Evolutionary conservation across 2,888 invertebrate species (phyloP), one percentile per base, ranked within the genome.

Genomic region (Lacanobia wlatinum): DNA sequence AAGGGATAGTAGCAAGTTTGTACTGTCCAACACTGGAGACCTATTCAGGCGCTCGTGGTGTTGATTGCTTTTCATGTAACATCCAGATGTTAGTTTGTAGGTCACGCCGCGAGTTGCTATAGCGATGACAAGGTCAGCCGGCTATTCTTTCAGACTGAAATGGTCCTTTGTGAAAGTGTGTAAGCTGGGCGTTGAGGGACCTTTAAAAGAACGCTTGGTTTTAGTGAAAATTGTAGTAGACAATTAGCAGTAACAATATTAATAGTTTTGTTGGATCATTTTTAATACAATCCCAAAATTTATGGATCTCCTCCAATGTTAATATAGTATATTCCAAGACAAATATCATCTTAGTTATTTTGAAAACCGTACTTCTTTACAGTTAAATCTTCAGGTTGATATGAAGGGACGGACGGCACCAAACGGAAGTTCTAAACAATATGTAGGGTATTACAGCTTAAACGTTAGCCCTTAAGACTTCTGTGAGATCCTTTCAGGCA

Each of bases 31-130:
- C 59, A 58, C 59, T 56, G 53, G 58, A 58, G 66, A 59, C 66
- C 68, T 76, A 70, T 76, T 74, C 48, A 83, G 52, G 34, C 12
- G 21, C 4, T 66, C 18, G 56, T 67, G 53, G 48, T 65, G 65
- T 67, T 21, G 69, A 71, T 52, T 61, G 55, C 52, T 56, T 80
- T 84, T 80, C 76, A 81, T 83, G 59, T 71, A 64, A 64, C 73
- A 67, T 76, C 70, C 86, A 84, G 81, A 84, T 87, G 81, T 83
- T 78, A 55, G 52, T 76, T 77, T 73, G 48, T 83, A 76, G 86
- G 86, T 73, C 86, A 83, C 70, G 43, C 14, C 16, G 28, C 23
- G 34, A 6, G 28, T 56, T 43, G 23, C 28, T 53, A 61, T 43
- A 40, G n/a, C 16, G 40, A 48, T 50, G 23, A 12, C 74, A 83